phyloP scores from a whole-genome alignment of 2,797 vertebrate genomes.

The Myoxocephalus aenaeus region DNA sequence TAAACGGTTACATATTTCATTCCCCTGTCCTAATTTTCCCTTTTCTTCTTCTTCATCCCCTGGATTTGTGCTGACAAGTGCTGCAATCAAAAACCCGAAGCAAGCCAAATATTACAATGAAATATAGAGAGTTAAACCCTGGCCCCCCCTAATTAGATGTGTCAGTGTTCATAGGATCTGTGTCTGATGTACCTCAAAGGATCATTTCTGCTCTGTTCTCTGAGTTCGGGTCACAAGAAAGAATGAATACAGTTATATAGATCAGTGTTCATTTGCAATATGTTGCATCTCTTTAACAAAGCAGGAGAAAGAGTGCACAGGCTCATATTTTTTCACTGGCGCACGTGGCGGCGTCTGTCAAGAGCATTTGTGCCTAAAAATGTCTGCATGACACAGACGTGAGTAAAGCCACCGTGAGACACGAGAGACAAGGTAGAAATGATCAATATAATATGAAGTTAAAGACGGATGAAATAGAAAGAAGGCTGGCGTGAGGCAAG shows the following conservation, averaged over 20 bases:
- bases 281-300: conserved; percentile 60
- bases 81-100: conserved; percentile 31
- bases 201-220: conserved; percentile 33
- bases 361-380: conserved; percentile 61
- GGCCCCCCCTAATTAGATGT: conserved; percentile 44
- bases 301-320: conserved; percentile 47
- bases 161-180: conserved; percentile 40
- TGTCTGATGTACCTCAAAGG: conserved; percentile 43
- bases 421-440: conserved; percentile 62
- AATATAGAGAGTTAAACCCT: conserved; percentile 19
- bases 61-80: conserved; percentile 39
- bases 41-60: neutral
- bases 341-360: conserved; percentile 50
- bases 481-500: conserved; percentile 64
- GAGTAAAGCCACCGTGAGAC: conserved; percentile 67
- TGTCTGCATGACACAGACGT: conserved; percentile 64
- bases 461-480: conserved; percentile 75
- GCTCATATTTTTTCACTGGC: conserved; percentile 23
- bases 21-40: conserved; percentile 24
- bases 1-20: conserved; percentile 7
- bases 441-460: conserved; percentile 77
- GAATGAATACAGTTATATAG: conserved; percentile 45
- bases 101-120: conserved; percentile 39
- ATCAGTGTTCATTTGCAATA: conserved; percentile 59
- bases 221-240: conserved; percentile 44